Evolutionary conservation across 2,888 invertebrate species (phyloP).

Genomic region (Drosophila nigricruria): DNA sequence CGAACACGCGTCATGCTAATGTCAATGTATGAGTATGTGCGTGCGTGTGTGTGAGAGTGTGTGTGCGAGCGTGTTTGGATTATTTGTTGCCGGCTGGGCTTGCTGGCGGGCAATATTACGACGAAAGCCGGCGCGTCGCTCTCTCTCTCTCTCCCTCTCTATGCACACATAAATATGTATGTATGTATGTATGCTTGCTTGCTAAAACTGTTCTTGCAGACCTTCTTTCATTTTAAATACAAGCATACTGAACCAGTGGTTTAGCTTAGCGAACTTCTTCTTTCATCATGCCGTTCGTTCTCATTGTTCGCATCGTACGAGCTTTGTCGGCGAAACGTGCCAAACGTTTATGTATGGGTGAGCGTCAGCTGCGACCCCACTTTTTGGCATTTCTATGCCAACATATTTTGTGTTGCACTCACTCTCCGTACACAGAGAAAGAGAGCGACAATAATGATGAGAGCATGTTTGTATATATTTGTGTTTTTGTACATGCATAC

Average conservation of each 20-base stretch:
- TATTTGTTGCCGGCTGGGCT: constrained; percentile 50
- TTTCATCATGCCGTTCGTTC: constrained; percentile 60
- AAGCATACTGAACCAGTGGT: background rate
- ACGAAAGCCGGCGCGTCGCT: constrained; percentile 28
- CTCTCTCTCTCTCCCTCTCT: constrained; percentile 4
- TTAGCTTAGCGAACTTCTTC: constrained; percentile 48
- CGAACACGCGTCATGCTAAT: constrained; percentile 60
- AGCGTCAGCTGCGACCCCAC: constrained; percentile 41
- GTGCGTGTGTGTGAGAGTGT: constrained; percentile 11
- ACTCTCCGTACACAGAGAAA: constrained; percentile 17
- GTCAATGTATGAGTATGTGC: constrained; percentile 23
- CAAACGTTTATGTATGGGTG: constrained; percentile 30
- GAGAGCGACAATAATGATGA: background rate
- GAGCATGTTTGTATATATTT: constrained; percentile 1
- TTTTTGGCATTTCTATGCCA: constrained; percentile 33
- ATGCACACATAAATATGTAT: constrained; percentile 8
- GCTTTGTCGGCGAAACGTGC: constrained; percentile 73
- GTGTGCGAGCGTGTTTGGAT: constrained; percentile 22
- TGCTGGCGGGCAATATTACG: constrained; percentile 35
- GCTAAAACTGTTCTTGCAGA: constrained; percentile 17
- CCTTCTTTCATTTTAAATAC: constrained; percentile 21
- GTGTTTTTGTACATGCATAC: constrained; percentile 9
- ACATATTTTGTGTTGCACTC: constrained; percentile 58
- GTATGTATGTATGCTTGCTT: constrained; percentile 5
- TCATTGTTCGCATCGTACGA: constrained; percentile 72